A percentile compares a stretch with the other conserved stretches of the same genome.
Evolutionary conservation across 2,797 vertebrate species (phyloP).

Genomic region (Phataginus tricuspis): DNA sequence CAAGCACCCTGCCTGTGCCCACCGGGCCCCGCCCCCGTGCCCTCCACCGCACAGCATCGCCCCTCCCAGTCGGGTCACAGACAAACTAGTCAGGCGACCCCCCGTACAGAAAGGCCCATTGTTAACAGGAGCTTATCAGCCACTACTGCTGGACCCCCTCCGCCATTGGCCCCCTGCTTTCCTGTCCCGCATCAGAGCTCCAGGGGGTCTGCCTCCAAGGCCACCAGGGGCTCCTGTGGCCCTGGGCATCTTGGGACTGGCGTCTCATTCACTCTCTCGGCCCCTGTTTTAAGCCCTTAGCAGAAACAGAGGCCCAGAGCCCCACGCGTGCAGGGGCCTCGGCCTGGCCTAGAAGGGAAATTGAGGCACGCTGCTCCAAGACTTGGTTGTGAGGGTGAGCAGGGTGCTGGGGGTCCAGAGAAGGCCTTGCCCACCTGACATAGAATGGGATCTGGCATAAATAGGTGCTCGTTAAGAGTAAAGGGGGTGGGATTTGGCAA

Average conservation of each 20-base stretch:
- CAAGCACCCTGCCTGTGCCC: fast-evolving
- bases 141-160: neutral
- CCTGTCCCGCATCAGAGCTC: slow-evolving; percentile 25
- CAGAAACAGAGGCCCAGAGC: neutral
- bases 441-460: neutral
- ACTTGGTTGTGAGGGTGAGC: neutral
- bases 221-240: neutral
- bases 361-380: neutral
- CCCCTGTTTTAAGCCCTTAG: neutral
- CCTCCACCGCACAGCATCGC: neutral
- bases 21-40: neutral
- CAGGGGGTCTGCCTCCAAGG: slow-evolving; percentile 44
- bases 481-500: neutral
- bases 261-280: no score
- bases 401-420: neutral
- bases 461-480: neutral
- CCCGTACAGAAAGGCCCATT: slow-evolving; percentile 65
- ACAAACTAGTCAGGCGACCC: slow-evolving; percentile 77
- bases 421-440: neutral
- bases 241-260: neutral
- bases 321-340: neutral
- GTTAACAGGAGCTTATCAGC: slow-evolving; percentile 62
- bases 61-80: neutral
- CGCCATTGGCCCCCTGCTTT: neutral
- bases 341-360: neutral